Conservation (phyloP, 2,113 vertebrate genomes). For the Hemichromis elongatus region DNA sequence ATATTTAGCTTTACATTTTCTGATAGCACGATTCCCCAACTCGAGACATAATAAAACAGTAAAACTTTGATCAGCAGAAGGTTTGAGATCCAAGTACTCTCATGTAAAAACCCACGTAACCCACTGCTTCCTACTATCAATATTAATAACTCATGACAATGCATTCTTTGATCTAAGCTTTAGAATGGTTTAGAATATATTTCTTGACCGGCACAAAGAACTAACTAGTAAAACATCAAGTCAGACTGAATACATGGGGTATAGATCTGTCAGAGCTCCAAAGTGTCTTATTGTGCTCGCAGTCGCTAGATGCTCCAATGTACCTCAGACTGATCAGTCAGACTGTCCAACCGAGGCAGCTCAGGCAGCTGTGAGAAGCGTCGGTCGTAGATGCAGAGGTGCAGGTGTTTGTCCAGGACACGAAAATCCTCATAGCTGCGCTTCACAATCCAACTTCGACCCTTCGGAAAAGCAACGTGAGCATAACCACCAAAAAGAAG, state of each 20-base stretch:
- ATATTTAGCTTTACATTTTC: background rate
- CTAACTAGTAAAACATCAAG: too few relatives aligned
- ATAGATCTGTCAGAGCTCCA: background rate
- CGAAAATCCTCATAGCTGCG: slow-evolving; percentile 98
- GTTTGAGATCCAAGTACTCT: background rate
- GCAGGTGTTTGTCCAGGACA: slow-evolving; percentile 95
- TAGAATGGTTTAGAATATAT: background rate
- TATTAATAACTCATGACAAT: background rate
- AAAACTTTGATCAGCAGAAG: background rate
- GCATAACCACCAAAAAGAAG: background rate
- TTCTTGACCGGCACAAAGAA: background rate
- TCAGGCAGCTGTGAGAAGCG: slow-evolving; percentile 96
- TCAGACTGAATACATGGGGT: background rate
- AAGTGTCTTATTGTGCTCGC: background rate
- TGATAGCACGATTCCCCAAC: background rate
- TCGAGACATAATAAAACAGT: background rate
- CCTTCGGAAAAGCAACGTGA: slow-evolving; percentile 64
- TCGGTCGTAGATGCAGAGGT: slow-evolving; percentile 96
- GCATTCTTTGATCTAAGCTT: background rate
- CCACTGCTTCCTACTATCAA: background rate
- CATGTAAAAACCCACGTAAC: background rate
- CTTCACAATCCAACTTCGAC: slow-evolving; percentile 97
- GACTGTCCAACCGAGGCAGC: slow-evolving; percentile 87
- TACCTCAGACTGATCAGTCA: slow-evolving; percentile 92
- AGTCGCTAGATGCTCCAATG: background rate